Evolutionary conservation across 2,113 vertebrate species (phyloP), one percentile per base, ranked within the genome.

Genomic region (Rhinolophus sinicus): DNA sequence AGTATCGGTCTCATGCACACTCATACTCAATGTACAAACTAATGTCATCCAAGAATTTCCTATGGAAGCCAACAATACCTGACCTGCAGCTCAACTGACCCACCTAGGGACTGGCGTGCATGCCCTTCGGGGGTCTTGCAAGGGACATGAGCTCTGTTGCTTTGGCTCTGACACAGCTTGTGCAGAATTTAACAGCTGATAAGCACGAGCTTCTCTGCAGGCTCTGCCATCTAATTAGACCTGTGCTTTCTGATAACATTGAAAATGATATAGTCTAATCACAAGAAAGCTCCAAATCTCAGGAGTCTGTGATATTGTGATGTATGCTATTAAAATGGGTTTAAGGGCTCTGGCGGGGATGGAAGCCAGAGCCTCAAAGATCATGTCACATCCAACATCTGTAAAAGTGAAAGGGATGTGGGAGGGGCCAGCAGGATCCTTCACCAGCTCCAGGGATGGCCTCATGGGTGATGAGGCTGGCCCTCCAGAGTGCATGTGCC

Each of bases 111-210:
- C 35, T 62, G 90, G 13, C 72, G 50, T 62, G 16, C 72, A 56
- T 62, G 30, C 38, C n/a, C 5, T 77, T 82, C 82, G 44, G 67
- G 54, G 54, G 65, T 58, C 84, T 72, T 5, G 0, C 21, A 22
- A 35, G 35, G 77, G 33, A 35, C 15, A 52, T 93, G 97, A 97
- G 85, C 65, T 97, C 95, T 47, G 87, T 44, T 96, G 98, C 88
- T 96, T 67, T 90, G 64, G 30, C 94, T 97, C 87, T 98, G 96
- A 98, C 69, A 2, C 56, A 97, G 28, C 84, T 92, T 40, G 33
- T 95, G 89, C 83, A 98, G 98, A 98, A 98, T 98, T 96, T 97
- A 97, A 91, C 97, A 98, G 96, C 96, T 97, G 97, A 98, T 97
- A 98, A 92, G 64, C 58, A 95, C 75, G 90, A 97, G 96, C 65